Evolutionary conservation across 1,140 invertebrate species (phyloP).

Genomic region (Nephotettix cincticeps): DNA sequence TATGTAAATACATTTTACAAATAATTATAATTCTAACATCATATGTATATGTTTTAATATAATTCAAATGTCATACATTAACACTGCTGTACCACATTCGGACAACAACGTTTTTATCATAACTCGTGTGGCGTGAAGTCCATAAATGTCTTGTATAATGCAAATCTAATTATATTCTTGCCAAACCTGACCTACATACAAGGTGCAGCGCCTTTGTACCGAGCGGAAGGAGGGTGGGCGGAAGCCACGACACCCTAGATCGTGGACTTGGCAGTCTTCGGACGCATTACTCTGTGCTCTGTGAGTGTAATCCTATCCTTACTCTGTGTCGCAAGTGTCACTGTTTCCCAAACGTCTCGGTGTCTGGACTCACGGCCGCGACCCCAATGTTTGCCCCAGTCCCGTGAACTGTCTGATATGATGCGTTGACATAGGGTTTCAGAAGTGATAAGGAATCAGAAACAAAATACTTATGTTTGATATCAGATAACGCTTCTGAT

Average conservation of each 20-base stretch:
- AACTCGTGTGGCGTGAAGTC: no score
- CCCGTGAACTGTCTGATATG: not conserved
- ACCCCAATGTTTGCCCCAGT: not conserved
- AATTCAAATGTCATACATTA: no score
- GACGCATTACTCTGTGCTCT: not conserved
- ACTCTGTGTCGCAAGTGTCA: not conserved
- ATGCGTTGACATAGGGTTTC: no score
- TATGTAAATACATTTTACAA: no score
- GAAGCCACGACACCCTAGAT: not conserved
- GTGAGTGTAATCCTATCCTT: not conserved
- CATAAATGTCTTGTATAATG: not conserved
- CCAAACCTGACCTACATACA: not conserved
- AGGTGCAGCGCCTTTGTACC: not conserved
- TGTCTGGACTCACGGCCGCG: not conserved
- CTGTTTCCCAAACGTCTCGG: slow-evolving; percentile 6
- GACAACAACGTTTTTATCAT: no score
- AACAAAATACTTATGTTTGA: no score
- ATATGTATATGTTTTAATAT: no score
- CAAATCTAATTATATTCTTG: not conserved
- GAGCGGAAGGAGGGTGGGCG: not conserved
- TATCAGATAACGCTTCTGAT: no score
- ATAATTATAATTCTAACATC: no score
- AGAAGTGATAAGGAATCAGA: no score
- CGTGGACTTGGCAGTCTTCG: not conserved
- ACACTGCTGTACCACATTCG: no score